Evolutionary conservation across 2,888 invertebrate species (phyloP), one percentile per base, ranked within the genome.

Genomic region (Drosophila recens): DNA sequence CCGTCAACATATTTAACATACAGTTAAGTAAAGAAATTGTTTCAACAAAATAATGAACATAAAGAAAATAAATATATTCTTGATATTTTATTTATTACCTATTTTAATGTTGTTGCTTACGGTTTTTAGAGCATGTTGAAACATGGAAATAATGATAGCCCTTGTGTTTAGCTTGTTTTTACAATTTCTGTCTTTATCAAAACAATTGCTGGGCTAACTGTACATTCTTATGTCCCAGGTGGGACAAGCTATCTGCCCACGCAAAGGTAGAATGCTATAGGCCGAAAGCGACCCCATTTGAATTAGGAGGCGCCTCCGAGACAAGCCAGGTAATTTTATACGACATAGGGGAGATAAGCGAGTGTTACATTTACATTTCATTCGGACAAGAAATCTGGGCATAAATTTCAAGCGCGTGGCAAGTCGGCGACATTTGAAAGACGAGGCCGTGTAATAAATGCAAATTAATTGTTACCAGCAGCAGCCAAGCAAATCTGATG

Each of bases 361-460:
- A 65, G 53, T 58, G 34, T 77, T 65, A 69, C 65, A 82, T 85
- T 85, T 75, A 64, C 83, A 86, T 82, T 64, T 56, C 11, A 48
- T 15, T n/a, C 27, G 45, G 10, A 27, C 13, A 33, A 58, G 36
- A 48, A 30, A 58, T 48, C 17, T 30, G 15, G 64, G 67, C 57
- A 72, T 74, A 63, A 65, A 65, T 73, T 67, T 40, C 49, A 45
- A 67, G 61, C 70, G 80, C 67, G 73, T 74, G 84, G 72, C 84
- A 67, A 72, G 65, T 61, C 78, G 75, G 65, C 80, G n/a, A 40
- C 48, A 66, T 79, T 66, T 58, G 69, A 48, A 45, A 53, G 54
- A 59, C 27, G 45, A 49, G 34, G 45, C 36, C 34, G 51, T 49
- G 53, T 45, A 66, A 69, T 48, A 75, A 58, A 71, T 82, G 71